Evolutionary conservation across 1,140 invertebrate genomes (phyloP).

Genomic region (Chironomus striatipennis): DNA sequence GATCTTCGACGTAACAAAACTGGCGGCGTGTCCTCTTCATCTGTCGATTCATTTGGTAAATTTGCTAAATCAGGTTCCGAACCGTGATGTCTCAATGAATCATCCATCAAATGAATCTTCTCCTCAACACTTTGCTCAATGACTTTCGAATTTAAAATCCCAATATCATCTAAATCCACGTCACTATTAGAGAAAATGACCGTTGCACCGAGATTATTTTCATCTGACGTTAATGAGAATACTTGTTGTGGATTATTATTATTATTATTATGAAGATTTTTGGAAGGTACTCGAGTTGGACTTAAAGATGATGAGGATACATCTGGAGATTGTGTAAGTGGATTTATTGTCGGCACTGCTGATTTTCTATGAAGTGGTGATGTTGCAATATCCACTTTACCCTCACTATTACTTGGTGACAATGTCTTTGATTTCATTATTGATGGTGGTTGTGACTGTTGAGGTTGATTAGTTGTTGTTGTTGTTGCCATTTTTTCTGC

Average conservation of each 20-base stretch:
- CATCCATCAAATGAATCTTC: constrained; percentile 33
- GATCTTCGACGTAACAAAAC: constrained; percentile 30
- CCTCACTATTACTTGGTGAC: not conserved
- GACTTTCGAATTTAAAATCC: constrained; percentile 62
- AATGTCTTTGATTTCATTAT: constrained; percentile 16
- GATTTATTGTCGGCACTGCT: constrained; percentile 24
- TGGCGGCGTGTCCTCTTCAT: constrained; percentile 27
- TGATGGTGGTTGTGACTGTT: not conserved
- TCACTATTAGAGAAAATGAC: constrained; percentile 83
- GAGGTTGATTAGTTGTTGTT: constrained; percentile 24
- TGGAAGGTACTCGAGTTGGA: constrained; percentile 26
- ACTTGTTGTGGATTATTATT: too few relatives aligned
- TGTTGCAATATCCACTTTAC: constrained; percentile 24
- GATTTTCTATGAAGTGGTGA: constrained; percentile 24
- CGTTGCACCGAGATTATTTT: constrained; percentile 47
- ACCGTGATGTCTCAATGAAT: constrained; percentile 31
- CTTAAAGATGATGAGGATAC: not conserved
- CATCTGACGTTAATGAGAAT: constrained; percentile 28
- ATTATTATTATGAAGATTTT: too few relatives aligned
- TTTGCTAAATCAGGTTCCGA: constrained; percentile 37
- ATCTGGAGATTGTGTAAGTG: not conserved
- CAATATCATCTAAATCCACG: constrained; percentile 71
- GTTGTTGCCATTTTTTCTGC: constrained; percentile 27
- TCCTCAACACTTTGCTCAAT: constrained; percentile 40
- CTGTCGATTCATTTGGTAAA: constrained; percentile 26